Evolutionary conservation across 2,113 vertebrate genomes (phyloP), one percentile per base, ranked within the genome.

Genomic region (Diphyllodes magnificus): DNA sequence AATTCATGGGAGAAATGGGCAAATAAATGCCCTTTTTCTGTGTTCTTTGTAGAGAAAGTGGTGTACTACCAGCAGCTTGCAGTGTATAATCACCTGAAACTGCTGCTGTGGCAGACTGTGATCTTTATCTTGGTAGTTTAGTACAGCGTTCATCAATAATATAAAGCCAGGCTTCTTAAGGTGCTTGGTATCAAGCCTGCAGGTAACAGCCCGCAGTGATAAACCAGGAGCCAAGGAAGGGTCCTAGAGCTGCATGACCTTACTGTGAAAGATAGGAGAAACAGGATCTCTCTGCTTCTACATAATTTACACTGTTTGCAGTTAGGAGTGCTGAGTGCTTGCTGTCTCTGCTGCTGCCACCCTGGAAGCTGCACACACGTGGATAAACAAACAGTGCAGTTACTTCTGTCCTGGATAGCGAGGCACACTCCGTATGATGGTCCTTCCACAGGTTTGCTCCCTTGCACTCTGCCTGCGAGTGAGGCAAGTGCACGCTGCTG

Each of bases 401-500:
- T 63, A 42, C 28, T 78, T 75, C 2, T 6, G 15, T 64, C 15
- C 25, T 21, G n/a, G 13, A 64, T 31, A 63, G 69, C 1, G 5
- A 82, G 61, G 33, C 1, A 5, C 7, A 0, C 15, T 61, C 4
- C 0, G 20, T 72, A 11, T 1, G 13, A 11, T 4, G 8, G 8
- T 80, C 59, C 59, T 45, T 4, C 28, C 23, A 10, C 70, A 27
- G n/a, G 2, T 65, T 51, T 64, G 24, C n/a, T 85, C 20, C 45
- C 31, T 68, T 71, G 22, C 7, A 4, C 15, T 63, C 35, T 91
- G 40, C 65, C 30, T 28, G 11, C 56, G 19, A 45, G 27, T 22
- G 40, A 76, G 33, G 53, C 59, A 77, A 33, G 11, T 2, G 3
- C 9, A 13, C 6, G 0, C 30, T 80, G 53, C n/a, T 82, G 37